Evolutionary conservation across 2,797 vertebrate genomes (phyloP), one percentile per base, ranked within the genome.

Genomic region (Melanotaenia parkinsoni): DNA sequence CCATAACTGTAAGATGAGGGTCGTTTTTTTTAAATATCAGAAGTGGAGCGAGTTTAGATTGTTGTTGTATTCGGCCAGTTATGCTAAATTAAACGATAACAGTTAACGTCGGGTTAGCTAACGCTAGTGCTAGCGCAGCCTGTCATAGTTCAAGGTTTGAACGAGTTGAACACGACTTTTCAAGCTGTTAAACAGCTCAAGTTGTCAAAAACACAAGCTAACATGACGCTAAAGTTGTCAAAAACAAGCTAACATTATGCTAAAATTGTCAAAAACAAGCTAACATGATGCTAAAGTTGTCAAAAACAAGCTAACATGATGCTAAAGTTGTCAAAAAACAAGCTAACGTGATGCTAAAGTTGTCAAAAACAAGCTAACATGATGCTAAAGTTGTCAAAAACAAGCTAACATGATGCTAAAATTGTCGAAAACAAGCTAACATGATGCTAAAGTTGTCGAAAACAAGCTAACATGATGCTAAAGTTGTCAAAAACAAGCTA

Each of bases 101-200:
- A 50, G 28, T 62, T 77, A 5, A 12, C 9, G 70, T 18, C 81
- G 75, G 82, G 79, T 24, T 60, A 38, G 63, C 75, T 62, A 7
- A 47, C 2, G 66, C 40, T 59, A 32, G 58, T 4, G 26, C 9
- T 38, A 43, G 61, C 45, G 0, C 24, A 3, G 7, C 3, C 37
- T 1, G 1, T 1, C 6, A n/a, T 4, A n/a, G 24, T 47, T 0
- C 0, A 1, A n/a, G 28, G 14, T 28, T 8, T 45, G 24, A 1
- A 20, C 12, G 59, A 0, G 1, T 18, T 67, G 9, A 33, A 4
- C 2, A 26, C 1, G 2, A 2, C 0, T 58, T 56, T 22, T 24
- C 26, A 24, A 22, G 2, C 1, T n/a, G 2, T 45, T 0, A 0
- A 9, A 13, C 54, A 28, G 40, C 24, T 11, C 26, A 2, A 16